These are phyloP conservation scores for Labeo catla DNA, from an alignment of 2,113 vertebrate genomes.

Conservation along the genomic window DNA sequence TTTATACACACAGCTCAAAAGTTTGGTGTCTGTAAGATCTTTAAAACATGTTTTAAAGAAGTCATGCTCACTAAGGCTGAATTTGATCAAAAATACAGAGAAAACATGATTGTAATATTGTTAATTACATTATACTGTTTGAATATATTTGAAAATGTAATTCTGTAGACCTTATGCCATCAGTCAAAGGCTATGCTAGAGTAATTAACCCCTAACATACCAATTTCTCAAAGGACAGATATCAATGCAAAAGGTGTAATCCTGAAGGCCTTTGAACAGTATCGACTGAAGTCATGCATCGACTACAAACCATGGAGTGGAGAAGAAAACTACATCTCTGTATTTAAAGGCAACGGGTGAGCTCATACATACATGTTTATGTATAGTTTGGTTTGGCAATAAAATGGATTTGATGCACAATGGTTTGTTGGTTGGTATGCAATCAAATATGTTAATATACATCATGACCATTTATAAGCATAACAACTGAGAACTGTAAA, in stretches of 20 bases:
- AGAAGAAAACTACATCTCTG: conserved; percentile 89
- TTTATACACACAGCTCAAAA: too few relatives aligned
- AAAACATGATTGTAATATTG: too few relatives aligned
- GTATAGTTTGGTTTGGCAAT: neutral
- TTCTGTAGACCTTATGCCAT: too few relatives aligned
- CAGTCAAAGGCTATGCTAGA: neutral
- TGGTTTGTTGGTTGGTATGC: neutral
- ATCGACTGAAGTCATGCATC: conserved; percentile 95
- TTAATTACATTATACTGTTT: too few relatives aligned
- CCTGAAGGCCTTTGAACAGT: conserved; percentile 91
- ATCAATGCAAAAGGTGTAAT: conserved; percentile 93
- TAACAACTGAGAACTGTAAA: neutral
- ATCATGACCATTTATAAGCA: neutral
- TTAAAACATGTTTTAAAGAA: too few relatives aligned
- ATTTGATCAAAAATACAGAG: too few relatives aligned
- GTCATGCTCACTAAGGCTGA: too few relatives aligned
- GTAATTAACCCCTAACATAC: neutral
- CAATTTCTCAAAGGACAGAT: conserved; percentile 69
- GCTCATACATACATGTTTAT: conserved; percentile 25
- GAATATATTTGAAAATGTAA: too few relatives aligned
- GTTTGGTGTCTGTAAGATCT: too few relatives aligned
- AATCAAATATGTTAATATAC: neutral
- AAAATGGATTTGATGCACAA: neutral
- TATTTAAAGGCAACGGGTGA: conserved; percentile 92
- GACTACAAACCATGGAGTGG: conserved; percentile 91